Evolutionary conservation across 2,888 invertebrate genomes (phyloP).

Genomic region (Caprella mutica): DNA sequence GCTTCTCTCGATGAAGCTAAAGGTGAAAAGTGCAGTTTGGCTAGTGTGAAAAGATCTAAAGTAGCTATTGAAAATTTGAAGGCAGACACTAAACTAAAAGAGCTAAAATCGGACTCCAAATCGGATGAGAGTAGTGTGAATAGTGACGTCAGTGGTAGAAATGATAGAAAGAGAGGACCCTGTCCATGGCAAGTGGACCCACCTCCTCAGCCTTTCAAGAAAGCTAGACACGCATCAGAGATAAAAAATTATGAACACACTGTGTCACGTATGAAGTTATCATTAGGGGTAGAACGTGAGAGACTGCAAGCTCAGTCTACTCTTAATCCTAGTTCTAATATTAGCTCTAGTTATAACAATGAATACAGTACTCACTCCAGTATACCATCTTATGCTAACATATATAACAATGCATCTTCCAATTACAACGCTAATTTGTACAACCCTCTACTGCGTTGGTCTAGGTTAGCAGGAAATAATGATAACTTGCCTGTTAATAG

Average conservation of each 20-base stretch:
- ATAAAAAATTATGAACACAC: slow-evolving; percentile 34
- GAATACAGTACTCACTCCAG: neutral
- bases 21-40: no score
- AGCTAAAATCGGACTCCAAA: no score
- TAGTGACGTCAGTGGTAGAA: no score
- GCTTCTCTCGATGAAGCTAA: no score
- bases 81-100: no score
- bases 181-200: slow-evolving; percentile 16
- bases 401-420: neutral
- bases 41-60: no score
- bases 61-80: no score
- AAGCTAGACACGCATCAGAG: slow-evolving; percentile 32
- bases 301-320: no score
- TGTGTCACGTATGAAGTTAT: slow-evolving; percentile 23
- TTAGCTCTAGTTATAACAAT: no score
- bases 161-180: neutral
- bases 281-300: no score
- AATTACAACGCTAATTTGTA: neutral
- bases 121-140: no score
- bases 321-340: no score
- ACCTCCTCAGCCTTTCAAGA: slow-evolving; percentile 33
- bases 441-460: slow-evolving; percentile 5
- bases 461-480: neutral
- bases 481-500: neutral
- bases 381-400: neutral